phyloP scores from a whole-genome alignment of 2,113 vertebrate genomes.

The Boulengeromyrus knoepffleri region DNA sequence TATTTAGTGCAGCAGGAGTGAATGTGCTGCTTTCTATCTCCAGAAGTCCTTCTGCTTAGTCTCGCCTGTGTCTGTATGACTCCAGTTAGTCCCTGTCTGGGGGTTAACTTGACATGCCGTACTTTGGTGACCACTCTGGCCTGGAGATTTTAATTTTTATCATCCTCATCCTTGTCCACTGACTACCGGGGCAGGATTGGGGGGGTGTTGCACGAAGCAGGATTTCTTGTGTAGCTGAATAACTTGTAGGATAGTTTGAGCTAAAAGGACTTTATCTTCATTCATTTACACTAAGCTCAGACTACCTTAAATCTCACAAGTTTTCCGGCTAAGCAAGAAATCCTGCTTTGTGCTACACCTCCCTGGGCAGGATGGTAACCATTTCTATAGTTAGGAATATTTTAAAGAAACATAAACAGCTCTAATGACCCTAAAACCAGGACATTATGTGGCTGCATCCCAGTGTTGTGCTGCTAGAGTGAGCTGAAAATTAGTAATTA shows the following conservation, averaged over 20 bases:
- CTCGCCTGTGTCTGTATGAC: not conserved
- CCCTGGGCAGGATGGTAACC: not conserved
- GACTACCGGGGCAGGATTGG: not conserved
- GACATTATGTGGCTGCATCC: not conserved
- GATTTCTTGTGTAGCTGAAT: not conserved
- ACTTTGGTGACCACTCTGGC: constrained; percentile 28
- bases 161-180: constrained; percentile 8
- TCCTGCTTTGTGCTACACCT: not conserved
- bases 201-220: not conserved
- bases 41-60: constrained; percentile 17
- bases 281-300: not conserved
- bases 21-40: constrained; percentile 32
- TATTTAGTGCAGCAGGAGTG: constrained; percentile 49
- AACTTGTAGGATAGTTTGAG: not conserved
- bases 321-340: not conserved
- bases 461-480: not conserved
- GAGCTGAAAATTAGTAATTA: not conserved
- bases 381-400: not conserved
- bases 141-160: constrained; percentile 23
- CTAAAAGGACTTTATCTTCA: not conserved
- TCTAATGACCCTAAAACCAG: not conserved
- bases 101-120: not conserved
- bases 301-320: not conserved
- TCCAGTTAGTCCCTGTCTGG: constrained; percentile 10
- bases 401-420: not conserved